Evolutionary conservation across 2,797 vertebrate genomes (phyloP).

Genomic region (Decapterus maruadsi): DNA sequence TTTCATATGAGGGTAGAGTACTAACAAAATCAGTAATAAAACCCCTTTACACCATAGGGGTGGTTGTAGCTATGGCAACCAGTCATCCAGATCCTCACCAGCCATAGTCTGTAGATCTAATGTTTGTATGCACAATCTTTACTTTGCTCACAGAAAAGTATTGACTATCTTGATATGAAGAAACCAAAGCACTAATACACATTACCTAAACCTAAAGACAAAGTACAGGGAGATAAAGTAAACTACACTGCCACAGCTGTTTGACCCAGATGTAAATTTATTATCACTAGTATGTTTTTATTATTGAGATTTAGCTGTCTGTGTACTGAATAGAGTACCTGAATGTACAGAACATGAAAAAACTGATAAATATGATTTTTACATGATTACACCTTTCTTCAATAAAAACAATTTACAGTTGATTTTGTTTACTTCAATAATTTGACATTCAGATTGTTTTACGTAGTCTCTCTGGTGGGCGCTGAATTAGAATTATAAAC

Average conservation of each 20-base stretch:
- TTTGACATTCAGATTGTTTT: background rate
- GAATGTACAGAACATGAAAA: slow-evolving; percentile 7
- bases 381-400: background rate
- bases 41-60: too few relatives aligned
- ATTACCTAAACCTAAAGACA: background rate
- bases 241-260: slow-evolving; percentile 21
- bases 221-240: slow-evolving; percentile 10
- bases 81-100: background rate
- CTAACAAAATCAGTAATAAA: background rate
- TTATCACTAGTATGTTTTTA: slow-evolving; percentile 47
- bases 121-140: background rate
- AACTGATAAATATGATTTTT: background rate
- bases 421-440: background rate
- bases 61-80: background rate
- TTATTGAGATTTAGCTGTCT: slow-evolving; percentile 27
- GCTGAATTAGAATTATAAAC: background rate
- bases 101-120: background rate
- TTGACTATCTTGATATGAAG: background rate
- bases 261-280: slow-evolving; percentile 29
- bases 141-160: background rate
- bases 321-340: slow-evolving; percentile 56
- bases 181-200: slow-evolving; percentile 13
- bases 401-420: background rate
- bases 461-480: background rate
- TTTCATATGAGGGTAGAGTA: background rate